phyloP scores from a whole-genome alignment of 1,140 invertebrate genomes.

The Capitella teleta region DNA sequence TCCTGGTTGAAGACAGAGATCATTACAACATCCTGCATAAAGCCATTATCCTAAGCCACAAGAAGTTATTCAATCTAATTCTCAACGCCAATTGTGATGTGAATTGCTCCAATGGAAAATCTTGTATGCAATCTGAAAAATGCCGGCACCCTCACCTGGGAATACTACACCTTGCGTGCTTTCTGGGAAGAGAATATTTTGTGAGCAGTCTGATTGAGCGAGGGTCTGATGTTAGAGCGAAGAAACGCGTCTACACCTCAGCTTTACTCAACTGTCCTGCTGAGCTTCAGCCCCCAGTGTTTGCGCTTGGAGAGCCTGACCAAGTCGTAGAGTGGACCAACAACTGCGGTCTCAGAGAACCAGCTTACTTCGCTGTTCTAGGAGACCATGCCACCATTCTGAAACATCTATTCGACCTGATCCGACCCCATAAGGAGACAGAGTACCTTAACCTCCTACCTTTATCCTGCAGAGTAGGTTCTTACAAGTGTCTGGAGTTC shows the following conservation, averaged over 20 bases:
- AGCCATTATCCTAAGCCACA: constrained; percentile 59
- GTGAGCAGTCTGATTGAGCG: constrained; percentile 50
- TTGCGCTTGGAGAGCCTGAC: background rate
- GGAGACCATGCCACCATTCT: background rate
- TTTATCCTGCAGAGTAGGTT: constrained; percentile 1
- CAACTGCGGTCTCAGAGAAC: background rate
- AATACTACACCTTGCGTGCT: constrained; percentile 54
- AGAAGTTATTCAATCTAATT: constrained; percentile 48
- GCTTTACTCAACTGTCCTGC: background rate
- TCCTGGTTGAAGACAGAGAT: constrained; percentile 54
- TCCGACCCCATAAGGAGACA: background rate
- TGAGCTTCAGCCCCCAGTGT: background rate
- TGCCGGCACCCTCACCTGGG: constrained; percentile 62
- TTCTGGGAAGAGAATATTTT: constrained; percentile 35
- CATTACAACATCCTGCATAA: constrained; percentile 63
- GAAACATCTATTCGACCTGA: background rate
- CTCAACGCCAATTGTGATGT: constrained; percentile 1
- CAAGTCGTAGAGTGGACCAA: background rate
- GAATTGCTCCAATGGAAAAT: constrained; percentile 55
- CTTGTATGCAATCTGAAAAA: constrained; percentile 59
- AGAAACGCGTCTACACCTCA: background rate
- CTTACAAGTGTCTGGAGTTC: constrained; percentile 1
- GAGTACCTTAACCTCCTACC: constrained; percentile 1
- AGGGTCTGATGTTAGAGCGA: constrained; percentile 50
- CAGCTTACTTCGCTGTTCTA: constrained; percentile 3